Evolutionary conservation across 2,888 invertebrate genomes (phyloP), one percentile per base, ranked within the genome.

Genomic region (Eupithecia pulchellata): DNA sequence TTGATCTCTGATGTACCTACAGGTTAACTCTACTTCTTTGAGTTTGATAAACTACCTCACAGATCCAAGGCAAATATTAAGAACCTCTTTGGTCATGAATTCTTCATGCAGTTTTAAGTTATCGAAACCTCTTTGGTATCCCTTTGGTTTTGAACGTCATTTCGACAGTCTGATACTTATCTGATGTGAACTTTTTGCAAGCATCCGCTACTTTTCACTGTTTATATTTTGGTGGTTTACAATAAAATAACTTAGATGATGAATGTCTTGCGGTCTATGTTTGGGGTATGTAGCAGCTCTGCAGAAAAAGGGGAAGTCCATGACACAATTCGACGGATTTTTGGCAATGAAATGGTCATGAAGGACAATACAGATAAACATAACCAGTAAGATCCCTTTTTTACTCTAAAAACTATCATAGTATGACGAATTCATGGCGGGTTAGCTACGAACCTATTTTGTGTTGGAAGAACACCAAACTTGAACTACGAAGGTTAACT

Each of bases 251-350:
- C 58, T 42, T 72, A 29, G 62, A 90, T 87, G 88, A 93, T 93
- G 92, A 92, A 93, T 79, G 92, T 91, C 14, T 86, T 94, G 27
- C 86, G 89, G 27, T 87, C 91, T 0, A 93, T 94, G 91, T 93
- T 93, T 55, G 93, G 93, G 8, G 91, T 91, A 1, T 92, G 93
- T 82, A 91, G 91, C 78, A 86, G 88, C 1, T 91, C 91, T 0
- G 85, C 88, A 1, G 93, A 93, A 71, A 92, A 92, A 76, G 87
- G 90, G 0, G 93, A 93, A 70, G 89, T 91, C 0, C 93, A 93
- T 68, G 94, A 94, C 64, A 90, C 85, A 0, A 84, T 94, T 1
- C 80, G 90, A 1, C 82, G 83, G 68, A 85, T 93, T 2, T 93
- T 94, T 68, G 94, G 94, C 3, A 91, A 85, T 72, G 94, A 94